Conservation (phyloP, 1,140 invertebrate species). For the Diachasmimorpha longicaudata region DNA sequence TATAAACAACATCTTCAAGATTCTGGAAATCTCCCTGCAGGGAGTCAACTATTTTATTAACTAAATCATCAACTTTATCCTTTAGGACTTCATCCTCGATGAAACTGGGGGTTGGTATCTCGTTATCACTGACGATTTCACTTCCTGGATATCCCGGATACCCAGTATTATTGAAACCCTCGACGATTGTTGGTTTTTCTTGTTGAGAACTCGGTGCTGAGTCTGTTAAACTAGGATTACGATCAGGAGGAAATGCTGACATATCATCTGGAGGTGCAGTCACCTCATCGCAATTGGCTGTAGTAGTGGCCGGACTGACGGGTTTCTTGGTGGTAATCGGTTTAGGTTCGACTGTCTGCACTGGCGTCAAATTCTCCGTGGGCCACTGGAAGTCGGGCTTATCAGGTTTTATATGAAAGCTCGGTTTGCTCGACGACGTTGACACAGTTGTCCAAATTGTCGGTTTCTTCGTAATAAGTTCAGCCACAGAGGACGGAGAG, state of each 20-base stretch:
- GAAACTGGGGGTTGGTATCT: conserved; percentile 74
- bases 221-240: conserved; percentile 80
- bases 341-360: conserved; percentile 40
- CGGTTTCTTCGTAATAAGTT: conserved; percentile 39
- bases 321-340: conserved; percentile 18
- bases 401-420: conserved; percentile 48
- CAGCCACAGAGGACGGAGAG: neutral
- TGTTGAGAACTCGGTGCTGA: conserved; percentile 61
- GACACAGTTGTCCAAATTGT: conserved; percentile 51
- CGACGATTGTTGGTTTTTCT: conserved; percentile 58
- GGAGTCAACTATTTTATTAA: conserved; percentile 81
- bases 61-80: conserved; percentile 80
- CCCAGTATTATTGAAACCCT: conserved; percentile 64
- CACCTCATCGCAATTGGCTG: conserved; percentile 51
- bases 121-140: conserved; percentile 63
- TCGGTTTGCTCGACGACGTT: conserved; percentile 46
- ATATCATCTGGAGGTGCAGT: conserved; percentile 71
- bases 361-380: conserved; percentile 23
- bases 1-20: conserved; percentile 77
- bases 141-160: conserved; percentile 56
- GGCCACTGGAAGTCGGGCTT: conserved; percentile 29
- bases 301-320: conserved; percentile 24
- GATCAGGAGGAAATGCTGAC: conserved; percentile 82
- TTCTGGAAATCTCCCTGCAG: conserved; percentile 82
- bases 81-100: conserved; percentile 77